These are phyloP conservation scores for Himalopsyche anomala DNA, from an alignment of 2,888 invertebrate species.

Conservation along the genomic window DNA sequence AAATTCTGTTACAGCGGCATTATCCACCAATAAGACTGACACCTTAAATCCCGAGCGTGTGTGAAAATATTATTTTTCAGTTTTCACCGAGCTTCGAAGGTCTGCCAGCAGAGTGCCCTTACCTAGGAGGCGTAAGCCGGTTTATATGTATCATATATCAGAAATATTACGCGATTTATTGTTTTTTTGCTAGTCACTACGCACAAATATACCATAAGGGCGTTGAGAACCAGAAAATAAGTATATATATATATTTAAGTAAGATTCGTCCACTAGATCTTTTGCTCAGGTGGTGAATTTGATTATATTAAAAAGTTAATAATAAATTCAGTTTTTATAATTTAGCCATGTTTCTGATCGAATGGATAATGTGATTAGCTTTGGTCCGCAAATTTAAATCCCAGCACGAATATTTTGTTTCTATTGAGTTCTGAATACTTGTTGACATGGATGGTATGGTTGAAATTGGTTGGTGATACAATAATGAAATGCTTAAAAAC, in stretches of 20 bases:
- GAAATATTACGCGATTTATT: constrained; percentile 41
- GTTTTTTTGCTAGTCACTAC: constrained; percentile 1
- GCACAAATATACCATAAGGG: not conserved
- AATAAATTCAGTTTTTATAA: too few relatives aligned
- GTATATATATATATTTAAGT: not conserved
- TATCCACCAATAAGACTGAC: constrained; percentile 1
- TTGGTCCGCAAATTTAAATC: too few relatives aligned
- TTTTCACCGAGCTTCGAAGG: not conserved
- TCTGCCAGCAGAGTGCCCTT: not conserved
- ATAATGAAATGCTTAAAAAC: too few relatives aligned
- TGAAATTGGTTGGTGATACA: too few relatives aligned
- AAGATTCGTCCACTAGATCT: too few relatives aligned
- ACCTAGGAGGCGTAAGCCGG: not conserved
- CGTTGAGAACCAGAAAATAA: not conserved
- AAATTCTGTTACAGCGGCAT: constrained; percentile 6
- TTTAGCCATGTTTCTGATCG: too few relatives aligned
- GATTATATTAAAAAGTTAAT: too few relatives aligned
- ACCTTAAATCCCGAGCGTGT: not conserved
- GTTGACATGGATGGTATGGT: too few relatives aligned
- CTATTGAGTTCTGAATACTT: too few relatives aligned
- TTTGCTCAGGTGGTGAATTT: too few relatives aligned
- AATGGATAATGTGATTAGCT: too few relatives aligned
- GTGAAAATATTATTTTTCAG: constrained; percentile 26
- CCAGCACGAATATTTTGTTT: too few relatives aligned
- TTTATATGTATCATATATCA: constrained; percentile 45